Conservation (phyloP, 2,888 invertebrate species). For the Heteropelma amictum region DNA sequence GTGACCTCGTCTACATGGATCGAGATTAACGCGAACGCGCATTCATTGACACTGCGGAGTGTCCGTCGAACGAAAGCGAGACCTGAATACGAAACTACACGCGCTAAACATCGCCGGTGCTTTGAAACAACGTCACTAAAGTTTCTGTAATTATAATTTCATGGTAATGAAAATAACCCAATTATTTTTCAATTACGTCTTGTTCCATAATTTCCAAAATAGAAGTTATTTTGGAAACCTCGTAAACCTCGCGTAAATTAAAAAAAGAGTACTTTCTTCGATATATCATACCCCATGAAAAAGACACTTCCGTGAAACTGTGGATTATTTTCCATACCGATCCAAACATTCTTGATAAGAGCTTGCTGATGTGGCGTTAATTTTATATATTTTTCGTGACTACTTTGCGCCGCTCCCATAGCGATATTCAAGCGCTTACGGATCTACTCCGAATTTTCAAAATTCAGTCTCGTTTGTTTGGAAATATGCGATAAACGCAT, state of each 20-base stretch:
- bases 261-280: background rate
- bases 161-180: background rate
- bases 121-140: background rate
- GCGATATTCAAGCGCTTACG: background rate
- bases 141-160: background rate
- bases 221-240: background rate
- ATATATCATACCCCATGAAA: conserved; percentile 58
- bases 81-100: background rate
- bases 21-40: conserved; percentile 28
- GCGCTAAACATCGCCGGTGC: background rate
- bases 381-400: conserved; percentile 44
- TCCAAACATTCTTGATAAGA: conserved; percentile 62
- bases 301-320: conserved; percentile 65
- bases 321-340: conserved; percentile 64
- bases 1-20: conserved; percentile 42
- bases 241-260: background rate
- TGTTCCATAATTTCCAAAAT: too few species aligned
- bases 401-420: conserved; percentile 45
- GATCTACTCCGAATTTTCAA: background rate
- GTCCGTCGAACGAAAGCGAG: background rate
- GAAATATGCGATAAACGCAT: too few species aligned
- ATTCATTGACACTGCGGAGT: conserved; percentile 25
- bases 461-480: conserved; percentile 3
- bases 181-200: too few species aligned
- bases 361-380: conserved; percentile 57